phyloP scores from a whole-genome alignment of 2,888 invertebrate species.

The Endotricha flammealis region DNA sequence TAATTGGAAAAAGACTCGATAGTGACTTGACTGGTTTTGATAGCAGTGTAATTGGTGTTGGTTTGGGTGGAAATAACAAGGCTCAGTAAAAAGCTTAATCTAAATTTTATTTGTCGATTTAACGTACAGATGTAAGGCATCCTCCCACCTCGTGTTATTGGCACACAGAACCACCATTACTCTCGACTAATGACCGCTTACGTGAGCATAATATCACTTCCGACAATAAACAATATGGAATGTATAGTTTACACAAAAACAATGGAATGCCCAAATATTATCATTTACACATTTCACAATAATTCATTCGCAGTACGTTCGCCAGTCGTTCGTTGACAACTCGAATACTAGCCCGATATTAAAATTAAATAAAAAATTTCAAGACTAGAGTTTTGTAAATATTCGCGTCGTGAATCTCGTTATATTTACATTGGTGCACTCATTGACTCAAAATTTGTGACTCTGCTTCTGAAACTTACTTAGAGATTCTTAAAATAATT shows the following conservation, averaged over 20 bases:
- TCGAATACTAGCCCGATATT: constrained; percentile 49
- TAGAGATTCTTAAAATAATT: constrained; percentile 53
- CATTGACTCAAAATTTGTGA: constrained; percentile 59
- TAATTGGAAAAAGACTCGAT: too few species aligned
- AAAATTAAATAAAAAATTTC: constrained; percentile 55
- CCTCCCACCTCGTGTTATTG: constrained; percentile 65
- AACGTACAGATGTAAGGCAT: constrained; percentile 76
- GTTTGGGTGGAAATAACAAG: constrained; percentile 37
- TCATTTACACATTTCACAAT: constrained; percentile 19
- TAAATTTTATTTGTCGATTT: constrained; percentile 76
- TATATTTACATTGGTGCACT: constrained; percentile 42
- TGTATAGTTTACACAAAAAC: constrained; percentile 45
- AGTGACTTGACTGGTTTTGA: too few species aligned
- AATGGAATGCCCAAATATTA: constrained; percentile 54
- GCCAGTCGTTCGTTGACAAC: constrained; percentile 41
- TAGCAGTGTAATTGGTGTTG: too few species aligned
- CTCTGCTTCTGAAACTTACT: constrained; percentile 32
- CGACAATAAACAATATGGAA: constrained; percentile 55
- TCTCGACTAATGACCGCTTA: constrained; percentile 38
- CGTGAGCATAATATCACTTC: constrained; percentile 59
- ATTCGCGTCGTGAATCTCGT: constrained; percentile 62
- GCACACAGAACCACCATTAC: constrained; percentile 64
- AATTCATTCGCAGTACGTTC: constrained; percentile 41
- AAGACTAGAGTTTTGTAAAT: constrained; percentile 73
- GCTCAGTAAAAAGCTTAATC: constrained; percentile 68